Evolutionary conservation across 1,140 invertebrate genomes (phyloP).

Genomic region (Zaprionus lachaisei): DNA sequence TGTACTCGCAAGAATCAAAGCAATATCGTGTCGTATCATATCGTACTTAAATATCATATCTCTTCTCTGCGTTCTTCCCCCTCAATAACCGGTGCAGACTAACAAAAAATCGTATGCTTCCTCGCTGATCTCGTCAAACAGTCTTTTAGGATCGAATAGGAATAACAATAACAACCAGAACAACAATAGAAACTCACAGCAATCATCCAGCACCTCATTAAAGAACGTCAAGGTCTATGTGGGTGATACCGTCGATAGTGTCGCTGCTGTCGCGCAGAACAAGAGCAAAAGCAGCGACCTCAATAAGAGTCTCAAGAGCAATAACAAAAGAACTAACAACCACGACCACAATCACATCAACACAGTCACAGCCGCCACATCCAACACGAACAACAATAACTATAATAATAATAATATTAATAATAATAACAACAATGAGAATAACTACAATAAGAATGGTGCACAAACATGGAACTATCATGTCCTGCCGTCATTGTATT

Average conservation of each 20-base stretch:
- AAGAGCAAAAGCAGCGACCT: constrained; percentile 17
- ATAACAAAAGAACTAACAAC: constrained; percentile 32
- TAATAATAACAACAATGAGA: constrained; percentile 66
- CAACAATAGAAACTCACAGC: constrained; percentile 74
- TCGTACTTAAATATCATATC: constrained; percentile 59
- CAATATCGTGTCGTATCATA: constrained; percentile 38
- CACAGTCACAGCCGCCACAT: constrained; percentile 74
- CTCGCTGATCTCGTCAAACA: constrained; percentile 84
- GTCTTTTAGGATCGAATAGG: constrained; percentile 83
- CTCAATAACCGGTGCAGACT: constrained; percentile 66
- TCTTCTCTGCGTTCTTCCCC: constrained; percentile 65
- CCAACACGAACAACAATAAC: constrained; percentile 60
- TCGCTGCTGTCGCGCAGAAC: constrained; percentile 18
- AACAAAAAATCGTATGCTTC: constrained; percentile 84
- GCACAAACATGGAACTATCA: constrained; percentile 92
- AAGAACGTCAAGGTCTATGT: constrained; percentile 76
- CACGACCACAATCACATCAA: constrained; percentile 64
- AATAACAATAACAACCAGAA: constrained; percentile 54
- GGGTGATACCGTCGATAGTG: constrained; percentile 72
- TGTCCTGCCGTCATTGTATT: constrained; percentile 92
- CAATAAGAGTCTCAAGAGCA: constrained; percentile 28
- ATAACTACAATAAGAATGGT: constrained; percentile 80
- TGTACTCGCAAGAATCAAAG: constrained; percentile 19
- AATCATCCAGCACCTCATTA: constrained; percentile 68
- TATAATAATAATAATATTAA: constrained; percentile 51